phyloP scores from a whole-genome alignment of 1,140 invertebrate species.

The Penaeus japonicus region DNA sequence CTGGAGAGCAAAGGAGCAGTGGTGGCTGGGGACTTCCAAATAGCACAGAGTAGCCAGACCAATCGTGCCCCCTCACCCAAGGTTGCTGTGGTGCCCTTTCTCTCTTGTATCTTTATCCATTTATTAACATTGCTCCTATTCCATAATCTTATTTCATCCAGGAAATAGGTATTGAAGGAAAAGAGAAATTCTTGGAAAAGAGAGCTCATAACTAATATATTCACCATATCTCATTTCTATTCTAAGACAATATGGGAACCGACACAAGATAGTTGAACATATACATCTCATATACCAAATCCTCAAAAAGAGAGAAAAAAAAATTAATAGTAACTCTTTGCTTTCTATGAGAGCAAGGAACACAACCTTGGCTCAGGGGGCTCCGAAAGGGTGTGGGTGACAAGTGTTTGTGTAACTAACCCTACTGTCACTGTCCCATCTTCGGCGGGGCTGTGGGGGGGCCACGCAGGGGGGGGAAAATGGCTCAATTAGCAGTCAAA shows the following conservation, averaged over 20 bases:
- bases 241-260: no score
- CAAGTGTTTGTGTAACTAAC: conserved; percentile 56
- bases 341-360: not conserved
- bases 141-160: no score
- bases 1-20: conserved; percentile 31
- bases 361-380: not conserved
- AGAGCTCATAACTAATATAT: no score
- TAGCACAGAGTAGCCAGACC: conserved; percentile 39
- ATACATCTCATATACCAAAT: no score
- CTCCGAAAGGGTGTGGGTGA: conserved; percentile 29
- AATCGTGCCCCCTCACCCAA: conserved; percentile 3
- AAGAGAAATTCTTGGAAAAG: no score
- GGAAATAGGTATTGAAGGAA: no score
- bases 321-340: not conserved
- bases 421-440: conserved; percentile 59
- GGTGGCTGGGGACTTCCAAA: conserved; percentile 41
- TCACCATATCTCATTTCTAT: no score
- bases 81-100: not conserved
- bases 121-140: no score
- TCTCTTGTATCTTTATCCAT: no score
- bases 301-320: no score
- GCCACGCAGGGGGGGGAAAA: conserved; percentile 38
- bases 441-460: conserved; percentile 54
- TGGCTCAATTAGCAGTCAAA: conserved; percentile 44
- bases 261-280: no score